phyloP scores from a whole-genome alignment of 23 tunicate species.

The Ascidia mentula region DNA sequence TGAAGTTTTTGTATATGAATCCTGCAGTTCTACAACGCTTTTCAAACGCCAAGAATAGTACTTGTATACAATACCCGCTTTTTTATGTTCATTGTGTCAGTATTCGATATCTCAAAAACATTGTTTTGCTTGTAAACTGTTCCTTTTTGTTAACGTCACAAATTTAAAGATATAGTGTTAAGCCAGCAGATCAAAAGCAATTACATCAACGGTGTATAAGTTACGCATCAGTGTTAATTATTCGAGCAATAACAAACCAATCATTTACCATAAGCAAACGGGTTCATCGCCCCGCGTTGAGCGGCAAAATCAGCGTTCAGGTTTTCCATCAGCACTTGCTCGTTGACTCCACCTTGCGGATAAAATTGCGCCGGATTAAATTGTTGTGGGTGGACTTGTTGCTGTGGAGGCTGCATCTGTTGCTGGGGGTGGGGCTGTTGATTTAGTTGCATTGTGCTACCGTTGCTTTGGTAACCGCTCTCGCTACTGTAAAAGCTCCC shows the following conservation, averaged over 20 bases:
- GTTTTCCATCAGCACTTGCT: slow-evolving; percentile 66
- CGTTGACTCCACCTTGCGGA: slow-evolving; percentile 49
- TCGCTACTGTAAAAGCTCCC: slow-evolving; percentile 64
- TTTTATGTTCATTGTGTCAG: too few relatives aligned
- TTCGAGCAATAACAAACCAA: too few relatives aligned
- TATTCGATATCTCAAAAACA: too few relatives aligned
- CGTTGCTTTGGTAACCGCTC: slow-evolving; percentile 73
- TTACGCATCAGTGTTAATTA: too few relatives aligned
- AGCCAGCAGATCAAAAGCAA: too few relatives aligned
- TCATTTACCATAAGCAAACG: background rate
- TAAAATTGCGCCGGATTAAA: background rate
- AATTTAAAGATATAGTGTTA: too few relatives aligned
- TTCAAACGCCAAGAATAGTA: background rate
- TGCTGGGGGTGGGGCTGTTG: background rate
- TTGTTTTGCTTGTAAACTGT: too few relatives aligned
- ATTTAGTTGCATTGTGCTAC: slow-evolving; percentile 51
- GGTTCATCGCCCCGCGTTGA: background rate
- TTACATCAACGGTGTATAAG: too few relatives aligned
- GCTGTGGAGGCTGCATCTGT: background rate
- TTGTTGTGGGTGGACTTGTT: background rate
- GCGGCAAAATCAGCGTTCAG: slow-evolving; percentile 57
- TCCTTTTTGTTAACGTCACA: too few relatives aligned
- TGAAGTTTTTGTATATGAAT: too few relatives aligned
- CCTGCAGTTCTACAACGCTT: background rate
- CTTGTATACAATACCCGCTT: background rate